Evolutionary conservation across 2,888 invertebrate species (phyloP).

Genomic region (Zhengitettix transpicula): DNA sequence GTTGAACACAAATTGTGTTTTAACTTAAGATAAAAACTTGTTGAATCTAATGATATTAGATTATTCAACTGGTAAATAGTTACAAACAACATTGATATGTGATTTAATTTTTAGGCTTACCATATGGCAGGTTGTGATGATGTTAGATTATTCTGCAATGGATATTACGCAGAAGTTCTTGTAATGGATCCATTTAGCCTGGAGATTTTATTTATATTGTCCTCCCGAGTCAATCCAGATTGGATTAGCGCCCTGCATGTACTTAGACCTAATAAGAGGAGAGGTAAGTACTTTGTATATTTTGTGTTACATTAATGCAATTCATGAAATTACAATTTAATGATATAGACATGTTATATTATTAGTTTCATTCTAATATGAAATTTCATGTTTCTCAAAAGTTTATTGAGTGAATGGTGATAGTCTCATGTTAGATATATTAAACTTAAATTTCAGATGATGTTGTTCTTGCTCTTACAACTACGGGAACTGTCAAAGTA

Average conservation of each 20-base stretch:
- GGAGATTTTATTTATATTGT: constrained; percentile 78
- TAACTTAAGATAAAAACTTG: too few relatives aligned
- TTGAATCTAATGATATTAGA: too few relatives aligned
- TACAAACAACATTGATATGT: too few relatives aligned
- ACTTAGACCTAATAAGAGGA: constrained; percentile 42
- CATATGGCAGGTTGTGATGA: constrained; percentile 71
- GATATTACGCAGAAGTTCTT: constrained; percentile 93
- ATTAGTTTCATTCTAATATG: too few relatives aligned
- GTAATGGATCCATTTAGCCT: constrained; percentile 93
- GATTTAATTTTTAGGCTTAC: constrained; percentile 43
- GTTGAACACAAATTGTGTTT: too few relatives aligned
- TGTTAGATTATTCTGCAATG: constrained; percentile 83
- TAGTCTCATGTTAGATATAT: too few relatives aligned
- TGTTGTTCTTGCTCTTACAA: constrained; percentile 86
- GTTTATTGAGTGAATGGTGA: background rate
- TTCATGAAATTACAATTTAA: background rate
- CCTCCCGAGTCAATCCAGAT: constrained; percentile 90
- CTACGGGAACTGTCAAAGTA: constrained; percentile 91
- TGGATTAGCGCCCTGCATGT: constrained; percentile 97
- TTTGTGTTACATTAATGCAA: background rate
- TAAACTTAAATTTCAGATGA: constrained; percentile 44
- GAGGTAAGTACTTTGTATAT: constrained; percentile 28
- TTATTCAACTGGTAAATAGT: too few relatives aligned
- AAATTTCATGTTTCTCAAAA: too few relatives aligned
- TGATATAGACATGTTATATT: background rate